Evolutionary conservation across 2,797 vertebrate genomes (phyloP), one percentile per base, ranked within the genome.

Genomic region (Liparis tanakae): DNA sequence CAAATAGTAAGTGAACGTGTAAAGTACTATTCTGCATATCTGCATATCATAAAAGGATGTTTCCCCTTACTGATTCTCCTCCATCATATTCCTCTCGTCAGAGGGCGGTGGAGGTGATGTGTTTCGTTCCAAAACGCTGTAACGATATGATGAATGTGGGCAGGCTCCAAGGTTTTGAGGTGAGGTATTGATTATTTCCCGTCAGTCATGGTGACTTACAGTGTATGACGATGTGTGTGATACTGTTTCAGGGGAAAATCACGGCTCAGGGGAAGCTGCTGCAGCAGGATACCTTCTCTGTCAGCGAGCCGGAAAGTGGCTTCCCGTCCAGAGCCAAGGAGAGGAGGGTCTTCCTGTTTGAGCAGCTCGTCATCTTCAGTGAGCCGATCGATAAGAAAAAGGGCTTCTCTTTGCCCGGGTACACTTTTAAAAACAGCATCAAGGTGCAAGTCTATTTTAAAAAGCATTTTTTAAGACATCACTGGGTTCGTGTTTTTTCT

Each of bases 71-170:
- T 48, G 12, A 30, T 39, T 53, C n/a, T 56, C 12, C 9, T 51
- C 2, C 17, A 39, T 76, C n/a, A 2, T 8, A 36, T 71, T 53
- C 69, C 17, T 25, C 54, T 56, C 33, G 12, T 46, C 92, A 97
- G 96, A 94, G 84, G 85, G 96, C 96, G 0, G 96, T 97, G 87
- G 95, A 97, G 78, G 96, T 97, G 78, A 97, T 95, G 94, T 96
- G 96, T 80, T 96, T 97, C 7, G 96, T 97, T 77, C 96, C 96
- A 66, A 96, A 96, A 82, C 95, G 96, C 70, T 97, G 96, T 79
- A 96, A 97, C 13, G 96, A 97, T 74, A 97, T 97, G 96, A 97
- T 97, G 96, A 97, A 96, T 44, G 94, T 97, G 67, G 96, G 96
- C 59, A 91, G 96, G 46, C 95, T 97, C 15, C 96, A 96, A 73